Evolutionary conservation across 2,113 vertebrate genomes (phyloP).

Genomic region (Lutjanus erythropterus): DNA sequence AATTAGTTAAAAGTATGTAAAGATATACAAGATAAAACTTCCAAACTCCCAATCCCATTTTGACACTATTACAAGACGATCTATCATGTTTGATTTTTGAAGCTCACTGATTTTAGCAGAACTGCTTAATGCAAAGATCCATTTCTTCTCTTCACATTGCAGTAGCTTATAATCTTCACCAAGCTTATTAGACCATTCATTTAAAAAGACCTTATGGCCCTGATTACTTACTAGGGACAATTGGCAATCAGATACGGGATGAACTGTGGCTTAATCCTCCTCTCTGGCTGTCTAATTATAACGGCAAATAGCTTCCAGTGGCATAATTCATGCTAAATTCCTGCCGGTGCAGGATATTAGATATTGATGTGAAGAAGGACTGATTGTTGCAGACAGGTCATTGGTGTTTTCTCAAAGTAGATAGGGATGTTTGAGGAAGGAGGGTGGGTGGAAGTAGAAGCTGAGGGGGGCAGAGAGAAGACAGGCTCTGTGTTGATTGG

Average conservation of each 20-base stretch:
- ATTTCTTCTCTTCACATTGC: slow-evolving; percentile 21
- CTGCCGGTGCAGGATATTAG: slow-evolving; percentile 42
- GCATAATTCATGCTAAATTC: slow-evolving; percentile 38
- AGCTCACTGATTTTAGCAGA: slow-evolving; percentile 6
- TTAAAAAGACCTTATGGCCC: slow-evolving; percentile 36
- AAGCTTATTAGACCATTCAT: slow-evolving; percentile 52
- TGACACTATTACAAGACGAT: not conserved
- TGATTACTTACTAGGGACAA: slow-evolving; percentile 54
- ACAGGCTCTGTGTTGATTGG: slow-evolving; percentile 19
- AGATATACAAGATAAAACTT: not conserved
- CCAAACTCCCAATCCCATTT: not conserved
- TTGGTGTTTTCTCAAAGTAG: slow-evolving; percentile 25
- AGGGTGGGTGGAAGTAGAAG: not conserved
- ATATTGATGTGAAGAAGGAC: slow-evolving; percentile 44
- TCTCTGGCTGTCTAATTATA: slow-evolving; percentile 56
- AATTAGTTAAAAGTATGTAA: not conserved
- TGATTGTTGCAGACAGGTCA: slow-evolving; percentile 59
- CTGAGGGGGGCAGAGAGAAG: not conserved
- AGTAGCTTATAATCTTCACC: not conserved
- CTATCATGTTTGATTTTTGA: not conserved
- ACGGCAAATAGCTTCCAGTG: slow-evolving; percentile 47
- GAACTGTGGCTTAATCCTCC: slow-evolving; percentile 48
- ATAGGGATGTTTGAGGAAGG: slow-evolving; percentile 9
- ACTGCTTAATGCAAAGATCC: not conserved
- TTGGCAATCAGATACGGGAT: slow-evolving; percentile 52